Evolutionary conservation across 2,797 vertebrate species (phyloP).

Genomic region (Sphaeramia orbicularis): DNA sequence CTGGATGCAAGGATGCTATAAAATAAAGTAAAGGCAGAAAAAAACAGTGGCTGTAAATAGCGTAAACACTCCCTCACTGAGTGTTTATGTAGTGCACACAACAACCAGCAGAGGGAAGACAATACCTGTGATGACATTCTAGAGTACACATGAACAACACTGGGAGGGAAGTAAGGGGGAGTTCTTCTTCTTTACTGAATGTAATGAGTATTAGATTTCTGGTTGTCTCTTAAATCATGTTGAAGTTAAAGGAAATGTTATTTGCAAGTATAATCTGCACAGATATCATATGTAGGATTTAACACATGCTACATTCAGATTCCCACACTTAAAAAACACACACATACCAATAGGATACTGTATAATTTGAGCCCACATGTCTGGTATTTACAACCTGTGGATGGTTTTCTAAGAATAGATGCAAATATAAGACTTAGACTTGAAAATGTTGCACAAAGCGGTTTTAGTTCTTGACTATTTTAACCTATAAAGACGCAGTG

Average conservation of each 20-base stretch:
- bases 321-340: not conserved
- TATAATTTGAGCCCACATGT: not conserved
- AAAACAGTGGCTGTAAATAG: not conserved
- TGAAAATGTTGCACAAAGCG: too few relatives aligned
- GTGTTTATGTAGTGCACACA: slow-evolving; percentile 9
- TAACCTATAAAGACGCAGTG: too few relatives aligned
- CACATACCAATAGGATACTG: not conserved
- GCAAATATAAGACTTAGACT: too few relatives aligned
- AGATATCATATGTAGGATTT: not conserved
- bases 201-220: too few relatives aligned
- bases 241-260: too few relatives aligned
- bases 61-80: not conserved
- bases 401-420: too few relatives aligned
- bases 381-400: too few relatives aligned
- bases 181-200: too few relatives aligned
- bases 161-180: too few relatives aligned
- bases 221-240: too few relatives aligned
- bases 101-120: slow-evolving; percentile 53
- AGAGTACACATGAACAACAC: not conserved
- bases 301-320: not conserved
- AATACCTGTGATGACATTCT: not conserved
- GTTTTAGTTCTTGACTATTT: too few relatives aligned
- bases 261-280: not conserved
- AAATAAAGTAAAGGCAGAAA: slow-evolving; percentile 8
- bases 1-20: slow-evolving; percentile 93